Conservation (phyloP, 2,113 vertebrate genomes). For the Lipophrys pholis region DNA sequence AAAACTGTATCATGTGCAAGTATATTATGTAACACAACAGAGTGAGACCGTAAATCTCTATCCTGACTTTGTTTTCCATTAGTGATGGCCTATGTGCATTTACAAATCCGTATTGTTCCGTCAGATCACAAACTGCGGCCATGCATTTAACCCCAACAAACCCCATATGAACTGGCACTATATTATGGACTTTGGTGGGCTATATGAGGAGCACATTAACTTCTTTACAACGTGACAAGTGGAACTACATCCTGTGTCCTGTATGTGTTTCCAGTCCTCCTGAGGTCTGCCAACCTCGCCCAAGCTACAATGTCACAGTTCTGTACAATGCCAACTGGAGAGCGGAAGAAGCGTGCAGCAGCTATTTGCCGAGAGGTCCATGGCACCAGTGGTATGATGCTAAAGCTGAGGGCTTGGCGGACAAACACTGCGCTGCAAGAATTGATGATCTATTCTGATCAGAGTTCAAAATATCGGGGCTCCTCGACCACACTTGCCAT, state of each 20-base stretch:
- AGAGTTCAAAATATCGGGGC: constrained; percentile 69
- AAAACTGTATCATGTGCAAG: not conserved
- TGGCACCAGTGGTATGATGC: constrained; percentile 84
- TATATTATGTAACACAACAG: not conserved
- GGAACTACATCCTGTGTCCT: constrained; percentile 67
- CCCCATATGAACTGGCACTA: not conserved
- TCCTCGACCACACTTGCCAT: constrained; percentile 72
- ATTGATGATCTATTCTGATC: constrained; percentile 57
- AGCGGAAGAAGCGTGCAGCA: constrained; percentile 90
- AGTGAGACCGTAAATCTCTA: not conserved
- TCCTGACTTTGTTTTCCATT: not conserved
- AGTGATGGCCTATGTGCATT: not conserved
- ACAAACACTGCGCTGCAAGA: constrained; percentile 26
- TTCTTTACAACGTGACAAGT: constrained; percentile 31
- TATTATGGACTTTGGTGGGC: constrained; percentile 7
- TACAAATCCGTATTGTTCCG: not conserved
- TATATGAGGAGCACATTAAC: not conserved
- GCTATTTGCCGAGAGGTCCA: constrained; percentile 93
- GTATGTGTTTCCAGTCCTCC: constrained; percentile 77
- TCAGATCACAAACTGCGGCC: not conserved
- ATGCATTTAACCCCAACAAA: not conserved
- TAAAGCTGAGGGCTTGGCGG: constrained; percentile 9
- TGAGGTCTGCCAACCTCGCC: constrained; percentile 49
- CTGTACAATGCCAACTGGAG: constrained; percentile 86
- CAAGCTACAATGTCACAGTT: constrained; percentile 88